phyloP scores from a whole-genome alignment of 2,797 vertebrate species.

The Myotis planiceps region DNA sequence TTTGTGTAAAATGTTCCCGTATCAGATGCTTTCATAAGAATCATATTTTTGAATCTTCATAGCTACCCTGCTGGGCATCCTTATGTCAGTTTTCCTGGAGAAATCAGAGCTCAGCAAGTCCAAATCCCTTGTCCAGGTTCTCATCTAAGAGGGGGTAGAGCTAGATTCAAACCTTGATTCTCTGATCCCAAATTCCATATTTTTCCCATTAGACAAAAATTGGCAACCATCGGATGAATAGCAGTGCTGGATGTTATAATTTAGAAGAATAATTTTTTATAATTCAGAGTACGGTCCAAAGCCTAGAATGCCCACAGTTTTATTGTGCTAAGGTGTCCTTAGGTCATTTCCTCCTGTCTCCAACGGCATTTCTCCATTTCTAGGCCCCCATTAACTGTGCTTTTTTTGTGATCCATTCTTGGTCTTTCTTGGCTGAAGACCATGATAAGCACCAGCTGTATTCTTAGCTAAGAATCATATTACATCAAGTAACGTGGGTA shows the following conservation, averaged over 20 bases:
- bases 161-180: not conserved
- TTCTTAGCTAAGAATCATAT: not conserved
- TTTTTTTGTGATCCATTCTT: not conserved
- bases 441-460: not conserved
- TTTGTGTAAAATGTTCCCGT: not conserved
- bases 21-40: not conserved
- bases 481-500: not conserved
- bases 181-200: not conserved
- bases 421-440: conserved; percentile 6
- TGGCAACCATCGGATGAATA: not conserved
- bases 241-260: not conserved
- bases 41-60: not conserved
- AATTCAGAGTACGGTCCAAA: not conserved
- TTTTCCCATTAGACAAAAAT: not conserved
- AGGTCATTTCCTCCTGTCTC: not conserved
- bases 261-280: not conserved
- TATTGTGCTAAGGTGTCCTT: not conserved
- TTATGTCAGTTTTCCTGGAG: not conserved
- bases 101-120: not conserved
- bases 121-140: not conserved
- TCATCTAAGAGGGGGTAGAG: not conserved
- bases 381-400: not conserved
- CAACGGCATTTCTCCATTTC: not conserved
- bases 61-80: not conserved
- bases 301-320: not conserved